Evolutionary conservation across 2,888 invertebrate species (phyloP).

Genomic region (Eugnorisma glareosa): DNA sequence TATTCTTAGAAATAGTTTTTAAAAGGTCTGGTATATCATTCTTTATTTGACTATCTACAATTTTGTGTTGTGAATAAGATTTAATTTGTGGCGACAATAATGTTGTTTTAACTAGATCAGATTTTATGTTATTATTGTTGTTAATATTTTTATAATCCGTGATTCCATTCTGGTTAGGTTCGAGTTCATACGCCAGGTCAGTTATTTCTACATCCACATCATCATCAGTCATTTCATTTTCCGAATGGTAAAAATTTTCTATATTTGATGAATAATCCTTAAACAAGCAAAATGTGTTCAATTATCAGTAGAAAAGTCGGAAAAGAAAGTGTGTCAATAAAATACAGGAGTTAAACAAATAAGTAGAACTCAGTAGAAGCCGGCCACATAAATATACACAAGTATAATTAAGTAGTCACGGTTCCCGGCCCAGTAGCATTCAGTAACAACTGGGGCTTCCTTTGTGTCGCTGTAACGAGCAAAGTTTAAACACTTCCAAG

Average conservation of each 20-base stretch:
- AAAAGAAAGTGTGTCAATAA: constrained; percentile 19
- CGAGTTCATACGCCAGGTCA: constrained; percentile 77
- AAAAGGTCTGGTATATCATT: constrained; percentile 86
- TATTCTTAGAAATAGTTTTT: constrained; percentile 84
- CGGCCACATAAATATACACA: constrained; percentile 27
- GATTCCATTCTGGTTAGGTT: constrained; percentile 72
- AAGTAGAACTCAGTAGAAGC: constrained; percentile 19
- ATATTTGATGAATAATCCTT: constrained; percentile 88
- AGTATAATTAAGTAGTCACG: constrained; percentile 37
- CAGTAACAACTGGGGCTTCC: constrained; percentile 78
- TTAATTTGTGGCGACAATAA: constrained; percentile 64
- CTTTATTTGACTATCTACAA: constrained; percentile 73
- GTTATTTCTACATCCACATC: constrained; percentile 86
- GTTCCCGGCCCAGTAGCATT: constrained; percentile 49
- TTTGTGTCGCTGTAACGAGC: constrained; percentile 69
- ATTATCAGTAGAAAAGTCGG: not conserved
- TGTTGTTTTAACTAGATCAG: constrained; percentile 67
- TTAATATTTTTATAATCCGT: constrained; percentile 79
- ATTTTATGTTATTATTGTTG: constrained; percentile 84
- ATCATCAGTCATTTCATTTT: constrained; percentile 89
- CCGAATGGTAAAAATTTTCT: constrained; percentile 87
- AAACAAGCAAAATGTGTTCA: constrained; percentile 58
- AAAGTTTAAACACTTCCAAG: constrained; percentile 73
- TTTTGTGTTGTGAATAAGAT: constrained; percentile 63
- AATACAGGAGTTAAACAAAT: constrained; percentile 21